Evolutionary conservation across 2,113 vertebrate species (phyloP).

Genomic region (Vimba vimba): DNA sequence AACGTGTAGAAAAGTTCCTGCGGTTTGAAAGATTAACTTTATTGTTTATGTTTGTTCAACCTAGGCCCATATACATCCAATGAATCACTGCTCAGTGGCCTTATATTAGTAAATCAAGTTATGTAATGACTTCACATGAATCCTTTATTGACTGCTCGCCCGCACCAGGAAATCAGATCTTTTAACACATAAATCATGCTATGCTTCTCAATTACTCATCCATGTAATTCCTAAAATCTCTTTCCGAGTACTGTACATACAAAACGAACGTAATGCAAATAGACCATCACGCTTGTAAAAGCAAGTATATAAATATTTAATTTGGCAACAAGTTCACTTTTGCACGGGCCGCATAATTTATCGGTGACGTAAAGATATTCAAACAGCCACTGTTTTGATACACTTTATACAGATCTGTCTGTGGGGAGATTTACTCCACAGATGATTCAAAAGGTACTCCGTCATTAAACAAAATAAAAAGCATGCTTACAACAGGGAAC

Average conservation of each 20-base stretch:
- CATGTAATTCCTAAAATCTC: constrained; percentile 31
- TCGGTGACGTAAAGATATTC: constrained; percentile 8
- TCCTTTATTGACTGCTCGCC: not conserved
- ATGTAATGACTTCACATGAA: not conserved
- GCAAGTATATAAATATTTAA: constrained; percentile 21
- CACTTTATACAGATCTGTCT: not conserved
- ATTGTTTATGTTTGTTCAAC: constrained; percentile 14
- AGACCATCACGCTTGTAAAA: constrained; percentile 16
- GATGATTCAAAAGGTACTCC: not conserved
- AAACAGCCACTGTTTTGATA: not conserved
- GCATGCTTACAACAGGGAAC: constrained; percentile 1
- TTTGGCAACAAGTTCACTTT: not conserved
- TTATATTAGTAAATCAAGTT: not conserved
- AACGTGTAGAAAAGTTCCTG: not conserved
- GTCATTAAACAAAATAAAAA: constrained; percentile 25
- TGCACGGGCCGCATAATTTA: not conserved
- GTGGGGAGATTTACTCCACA: constrained; percentile 7
- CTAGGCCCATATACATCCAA: not conserved
- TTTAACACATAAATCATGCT: not conserved
- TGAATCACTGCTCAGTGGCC: not conserved
- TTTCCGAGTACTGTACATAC: not conserved
- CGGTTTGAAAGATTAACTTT: not conserved
- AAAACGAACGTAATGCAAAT: not conserved
- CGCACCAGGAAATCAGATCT: not conserved
- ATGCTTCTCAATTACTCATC: constrained; percentile 19